These are phyloP conservation scores for Lasioglossum calceatum DNA, from an alignment of 2,888 invertebrate genomes.

Conservation along the genomic window DNA sequence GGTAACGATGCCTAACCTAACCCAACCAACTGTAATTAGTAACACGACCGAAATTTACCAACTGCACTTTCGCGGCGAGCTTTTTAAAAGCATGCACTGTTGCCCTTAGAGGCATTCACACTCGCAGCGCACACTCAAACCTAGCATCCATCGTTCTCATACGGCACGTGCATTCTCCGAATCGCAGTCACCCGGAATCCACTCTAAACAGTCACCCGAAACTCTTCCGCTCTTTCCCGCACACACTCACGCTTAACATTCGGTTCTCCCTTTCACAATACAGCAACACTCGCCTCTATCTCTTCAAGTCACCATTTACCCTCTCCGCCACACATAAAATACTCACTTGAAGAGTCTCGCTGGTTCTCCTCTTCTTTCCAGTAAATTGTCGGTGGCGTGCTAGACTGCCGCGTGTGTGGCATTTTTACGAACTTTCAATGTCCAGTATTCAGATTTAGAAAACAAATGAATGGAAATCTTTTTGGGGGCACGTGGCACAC, in stretches of 20 bases:
- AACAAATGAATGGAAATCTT: too few relatives aligned
- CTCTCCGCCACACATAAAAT: not conserved
- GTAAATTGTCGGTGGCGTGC: not conserved
- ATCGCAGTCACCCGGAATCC: conserved; percentile 10
- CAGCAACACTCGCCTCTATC: not conserved
- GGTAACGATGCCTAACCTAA: not conserved
- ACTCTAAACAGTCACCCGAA: conserved; percentile 9
- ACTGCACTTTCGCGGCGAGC: not conserved
- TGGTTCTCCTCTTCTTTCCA: not conserved
- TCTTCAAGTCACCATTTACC: not conserved
- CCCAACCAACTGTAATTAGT: not conserved
- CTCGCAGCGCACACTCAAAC: not conserved
- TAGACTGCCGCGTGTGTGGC: too few relatives aligned
- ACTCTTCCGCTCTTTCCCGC: not conserved
- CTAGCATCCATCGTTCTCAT: not conserved
- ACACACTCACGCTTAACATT: not conserved
- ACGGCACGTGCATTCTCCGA: conserved; percentile 1
- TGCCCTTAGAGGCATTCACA: not conserved
- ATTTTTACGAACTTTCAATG: too few relatives aligned
- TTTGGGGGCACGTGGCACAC: too few relatives aligned
- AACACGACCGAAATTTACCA: not conserved
- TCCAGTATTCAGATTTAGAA: too few relatives aligned
- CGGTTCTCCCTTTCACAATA: not conserved
- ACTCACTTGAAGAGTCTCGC: not conserved
- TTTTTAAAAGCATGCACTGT: not conserved